Base-by-base conservation (phyloP, 2,888 invertebrate genomes). In the Lasioglossum figueresi region DNA sequence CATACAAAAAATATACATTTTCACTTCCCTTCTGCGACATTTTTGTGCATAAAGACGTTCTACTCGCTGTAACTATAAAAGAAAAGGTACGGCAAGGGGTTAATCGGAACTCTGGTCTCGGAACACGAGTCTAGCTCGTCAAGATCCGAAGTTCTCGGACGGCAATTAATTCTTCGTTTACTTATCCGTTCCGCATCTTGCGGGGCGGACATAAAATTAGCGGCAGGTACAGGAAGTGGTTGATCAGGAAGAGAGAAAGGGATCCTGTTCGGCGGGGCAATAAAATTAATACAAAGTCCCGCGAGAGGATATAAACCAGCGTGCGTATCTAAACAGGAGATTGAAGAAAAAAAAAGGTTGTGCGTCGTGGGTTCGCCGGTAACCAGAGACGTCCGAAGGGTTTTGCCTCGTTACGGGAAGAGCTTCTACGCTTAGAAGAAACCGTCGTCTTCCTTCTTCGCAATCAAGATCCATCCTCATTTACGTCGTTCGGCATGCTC, bases 391-490 rank as follows among this genome's bases (percentile, higher is more conserved):
- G 78, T 68, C 31, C 63, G 43, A 75, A 37, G 68, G 80, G 74
- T 70, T 84, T 72, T 56, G 52, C 59, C 79, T 79, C 76, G 71
- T 79, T 79, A 83, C 37, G 56, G 31, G 79, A 52, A 31, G 34
- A 31, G 34, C 71, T 59, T 27, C 34, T 23, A 31, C 34, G 19
- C 19, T 37, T n/a, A 45, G 43, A 27, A 68, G 16, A 72, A 43
- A 27, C 59, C 59, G 59, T 43, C 76, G 19, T 66, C 82, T 76
- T 77, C 76, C 76, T 83, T 27, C 43, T 74, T 59, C 23, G 80
- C 52, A 37, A 88, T 82, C 76, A 88, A 78, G 84, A 85, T 84
- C 76, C 71, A 80, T 78, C 48, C 76, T 71, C 75, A 63, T 75
- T 75, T 59, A 70, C 78, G 82, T 66, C 82, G 76, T 45, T 63